Evolutionary conservation across 1,140 invertebrate species (phyloP).

Genomic region (Achroia grisella): DNA sequence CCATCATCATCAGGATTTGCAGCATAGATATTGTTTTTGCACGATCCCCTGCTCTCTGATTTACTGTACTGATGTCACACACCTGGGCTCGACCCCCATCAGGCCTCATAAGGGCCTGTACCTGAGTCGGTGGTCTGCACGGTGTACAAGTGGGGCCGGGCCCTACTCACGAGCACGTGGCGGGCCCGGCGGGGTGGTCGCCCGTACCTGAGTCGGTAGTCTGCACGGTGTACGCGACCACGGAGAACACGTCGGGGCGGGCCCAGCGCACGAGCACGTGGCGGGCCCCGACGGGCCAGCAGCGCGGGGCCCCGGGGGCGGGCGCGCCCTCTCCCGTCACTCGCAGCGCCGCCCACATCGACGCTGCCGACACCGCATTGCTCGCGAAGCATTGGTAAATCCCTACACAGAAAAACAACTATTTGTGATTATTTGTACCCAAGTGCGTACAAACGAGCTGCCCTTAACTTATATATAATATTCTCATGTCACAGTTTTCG

Average conservation of each 20-base stretch:
- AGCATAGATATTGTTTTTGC: too few species aligned
- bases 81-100: too few species aligned
- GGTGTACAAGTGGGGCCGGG: slow-evolving; percentile 15
- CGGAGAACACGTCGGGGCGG: slow-evolving; percentile 8
- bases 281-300: slow-evolving; percentile 28
- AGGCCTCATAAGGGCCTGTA: too few species aligned
- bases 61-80: too few species aligned
- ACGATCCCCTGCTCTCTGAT: too few species aligned
- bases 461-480: too few species aligned
- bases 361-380: slow-evolving; percentile 15
- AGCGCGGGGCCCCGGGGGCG: slow-evolving; percentile 30
- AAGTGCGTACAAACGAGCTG: too few species aligned
- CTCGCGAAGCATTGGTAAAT: slow-evolving; percentile 62
- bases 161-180: slow-evolving; percentile 37
- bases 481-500: too few species aligned
- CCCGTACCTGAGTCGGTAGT: slow-evolving; percentile 21
- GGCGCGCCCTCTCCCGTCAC: slow-evolving; percentile 36
- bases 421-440: too few species aligned
- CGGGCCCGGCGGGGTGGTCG: background rate
- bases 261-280: slow-evolving; percentile 36
- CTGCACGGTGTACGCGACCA: slow-evolving; percentile 49
- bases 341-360: slow-evolving; percentile 40
- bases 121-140: slow-evolving; percentile 30
- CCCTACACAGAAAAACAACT: slow-evolving; percentile 23
- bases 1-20: too few species aligned